These are phyloP conservation scores for Dicranocentrus wangi DNA, from an alignment of 2,888 invertebrate genomes.

Conservation along the genomic window DNA sequence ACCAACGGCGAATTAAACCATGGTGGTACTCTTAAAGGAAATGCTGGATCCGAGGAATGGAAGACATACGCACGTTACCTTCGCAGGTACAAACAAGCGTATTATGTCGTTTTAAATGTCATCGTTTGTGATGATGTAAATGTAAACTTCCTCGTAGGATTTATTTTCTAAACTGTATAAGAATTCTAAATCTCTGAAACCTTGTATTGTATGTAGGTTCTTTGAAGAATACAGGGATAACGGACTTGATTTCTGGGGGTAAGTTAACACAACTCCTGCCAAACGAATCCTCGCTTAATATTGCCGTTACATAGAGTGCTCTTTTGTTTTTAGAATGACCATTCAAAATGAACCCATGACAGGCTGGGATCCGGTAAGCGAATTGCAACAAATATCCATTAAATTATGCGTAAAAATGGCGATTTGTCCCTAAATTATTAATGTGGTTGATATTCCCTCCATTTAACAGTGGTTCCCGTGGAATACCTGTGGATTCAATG, in stretches of 20 bases:
- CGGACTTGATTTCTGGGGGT: constrained; percentile 84
- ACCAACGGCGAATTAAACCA: constrained; percentile 74
- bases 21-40: constrained; percentile 65
- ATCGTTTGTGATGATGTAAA: too few relatives aligned
- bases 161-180: too few relatives aligned
- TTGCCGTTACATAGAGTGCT: too few relatives aligned
- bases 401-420: too few relatives aligned
- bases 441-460: background rate
- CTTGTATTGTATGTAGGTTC: constrained; percentile 68
- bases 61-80: constrained; percentile 67
- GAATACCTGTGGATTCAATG: constrained; percentile 75
- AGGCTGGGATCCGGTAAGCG: constrained; percentile 66
- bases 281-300: too few relatives aligned
- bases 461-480: constrained; percentile 73
- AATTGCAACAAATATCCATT: too few relatives aligned
- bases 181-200: background rate
- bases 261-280: too few relatives aligned
- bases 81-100: constrained; percentile 62
- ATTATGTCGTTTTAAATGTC: too few relatives aligned
- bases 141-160: too few relatives aligned
- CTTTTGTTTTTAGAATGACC: constrained; percentile 78
- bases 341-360: constrained; percentile 69
- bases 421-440: background rate
- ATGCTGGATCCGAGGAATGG: constrained; percentile 62
- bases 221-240: constrained; percentile 75